Conservation (phyloP, 2,888 invertebrate genomes). For the Liopterus haemorrhoidalis region DNA sequence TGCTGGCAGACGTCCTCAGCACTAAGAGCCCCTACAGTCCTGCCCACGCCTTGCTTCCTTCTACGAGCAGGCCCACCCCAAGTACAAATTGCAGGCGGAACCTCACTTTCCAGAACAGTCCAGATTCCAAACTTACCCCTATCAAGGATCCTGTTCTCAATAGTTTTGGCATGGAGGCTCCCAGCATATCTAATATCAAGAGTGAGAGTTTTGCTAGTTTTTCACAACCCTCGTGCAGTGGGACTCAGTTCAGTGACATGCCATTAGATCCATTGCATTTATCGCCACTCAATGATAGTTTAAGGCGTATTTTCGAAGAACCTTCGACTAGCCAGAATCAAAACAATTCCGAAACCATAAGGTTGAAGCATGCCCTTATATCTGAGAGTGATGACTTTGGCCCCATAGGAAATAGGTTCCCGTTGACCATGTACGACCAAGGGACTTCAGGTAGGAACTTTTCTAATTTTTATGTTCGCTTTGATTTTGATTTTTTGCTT, state of each 20-base stretch:
- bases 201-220: conserved; percentile 22
- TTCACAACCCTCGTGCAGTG: conserved; percentile 17
- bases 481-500: conserved; percentile 10
- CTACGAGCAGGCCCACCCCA: conserved; percentile 6
- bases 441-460: conserved; percentile 39
- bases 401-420: conserved; percentile 64
- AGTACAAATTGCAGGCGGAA: conserved; percentile 32
- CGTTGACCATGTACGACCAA: conserved; percentile 50
- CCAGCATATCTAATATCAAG: conserved; percentile 11
- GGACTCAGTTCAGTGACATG: conserved; percentile 12
- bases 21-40: conserved; percentile 46
- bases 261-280: conserved; percentile 15
- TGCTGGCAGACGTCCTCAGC: conserved; percentile 53
- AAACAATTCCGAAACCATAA: conserved; percentile 40
- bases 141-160: conserved; percentile 33
- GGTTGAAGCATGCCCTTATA: conserved; percentile 64
- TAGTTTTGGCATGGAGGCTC: conserved; percentile 29
- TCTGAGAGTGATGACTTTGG: conserved; percentile 73
- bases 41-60: conserved; percentile 25
- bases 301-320: conserved; percentile 20
- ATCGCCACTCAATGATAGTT: conserved; percentile 18
- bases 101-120: conserved; percentile 40
- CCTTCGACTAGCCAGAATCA: conserved; percentile 8
- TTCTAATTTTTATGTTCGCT: conserved; percentile 24
- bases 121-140: conserved; percentile 9